These are phyloP conservation scores for Crypturellus tataupa DNA, from an alignment of 2,797 vertebrate genomes.

Conservation along the genomic window DNA sequence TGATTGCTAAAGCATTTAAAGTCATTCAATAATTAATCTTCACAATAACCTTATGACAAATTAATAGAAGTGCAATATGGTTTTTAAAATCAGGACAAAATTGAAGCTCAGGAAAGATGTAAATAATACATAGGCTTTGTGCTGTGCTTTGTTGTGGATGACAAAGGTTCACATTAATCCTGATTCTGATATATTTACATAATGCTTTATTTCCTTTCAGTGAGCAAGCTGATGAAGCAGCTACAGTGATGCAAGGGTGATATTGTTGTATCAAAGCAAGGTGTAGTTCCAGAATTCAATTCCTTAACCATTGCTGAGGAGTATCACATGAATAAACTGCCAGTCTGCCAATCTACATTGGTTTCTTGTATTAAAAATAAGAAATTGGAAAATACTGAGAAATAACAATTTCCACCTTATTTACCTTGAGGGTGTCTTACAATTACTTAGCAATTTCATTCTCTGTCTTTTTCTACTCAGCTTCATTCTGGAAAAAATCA, in stretches of 20 bases:
- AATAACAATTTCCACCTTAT: background rate
- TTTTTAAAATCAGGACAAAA: background rate
- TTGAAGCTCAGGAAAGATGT: background rate
- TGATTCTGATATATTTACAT: background rate
- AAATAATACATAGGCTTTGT: background rate
- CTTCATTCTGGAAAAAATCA: background rate
- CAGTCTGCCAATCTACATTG: background rate
- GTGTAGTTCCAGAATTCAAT: background rate
- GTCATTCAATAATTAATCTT: slow-evolving; percentile 22
- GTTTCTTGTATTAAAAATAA: background rate
- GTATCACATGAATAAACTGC: background rate
- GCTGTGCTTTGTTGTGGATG: background rate
- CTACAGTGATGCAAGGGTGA: background rate
- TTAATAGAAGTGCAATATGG: background rate
- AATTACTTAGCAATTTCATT: background rate
- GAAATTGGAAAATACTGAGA: background rate
- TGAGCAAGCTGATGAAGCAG: background rate
- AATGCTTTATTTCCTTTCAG: background rate
- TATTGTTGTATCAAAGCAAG: background rate
- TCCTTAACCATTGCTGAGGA: background rate
- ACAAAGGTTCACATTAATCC: background rate
- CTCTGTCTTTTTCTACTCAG: background rate
- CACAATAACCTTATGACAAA: background rate
- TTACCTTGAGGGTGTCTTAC: background rate
- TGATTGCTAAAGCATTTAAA: slow-evolving; percentile 8